A percentile compares a stretch with the other conserved stretches of the same genome.
phyloP scores from a whole-genome alignment of 2,113 vertebrate genomes.

The Malaclemys terrapin region DNA sequence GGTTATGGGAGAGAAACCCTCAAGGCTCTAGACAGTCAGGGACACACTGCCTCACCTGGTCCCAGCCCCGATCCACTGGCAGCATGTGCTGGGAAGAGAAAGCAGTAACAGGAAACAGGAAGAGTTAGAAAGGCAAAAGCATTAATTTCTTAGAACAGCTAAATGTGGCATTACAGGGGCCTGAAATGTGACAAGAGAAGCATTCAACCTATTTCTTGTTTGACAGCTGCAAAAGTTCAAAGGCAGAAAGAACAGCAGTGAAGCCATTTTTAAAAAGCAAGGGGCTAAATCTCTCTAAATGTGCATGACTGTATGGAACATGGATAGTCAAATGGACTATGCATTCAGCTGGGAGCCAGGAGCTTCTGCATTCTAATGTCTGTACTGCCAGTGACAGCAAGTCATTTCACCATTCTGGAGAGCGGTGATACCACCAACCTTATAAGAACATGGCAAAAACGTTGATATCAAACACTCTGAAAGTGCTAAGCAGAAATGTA shows the following conservation, averaged over 20 bases:
- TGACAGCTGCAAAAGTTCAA: constrained; percentile 3
- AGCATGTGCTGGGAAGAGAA: constrained; percentile 86
- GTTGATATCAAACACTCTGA: background rate
- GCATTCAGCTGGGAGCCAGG: background rate
- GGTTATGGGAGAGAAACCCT: background rate
- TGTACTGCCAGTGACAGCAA: background rate
- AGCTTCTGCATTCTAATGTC: background rate
- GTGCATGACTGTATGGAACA: background rate
- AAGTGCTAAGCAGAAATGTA: background rate
- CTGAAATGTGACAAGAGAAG: constrained; percentile 19
- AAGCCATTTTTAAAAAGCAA: background rate
- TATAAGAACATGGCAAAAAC: fast-evolving
- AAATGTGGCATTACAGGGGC: constrained; percentile 7
- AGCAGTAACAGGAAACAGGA: constrained; percentile 80
- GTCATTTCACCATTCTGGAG: background rate
- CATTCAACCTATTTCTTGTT: background rate
- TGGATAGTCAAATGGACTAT: background rate
- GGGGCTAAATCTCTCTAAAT: background rate
- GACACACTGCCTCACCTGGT: constrained; percentile 85
- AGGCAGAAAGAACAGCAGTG: background rate
- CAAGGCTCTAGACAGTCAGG: constrained; percentile 37
- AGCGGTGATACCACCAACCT: fast-evolving
- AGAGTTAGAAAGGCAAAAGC: constrained; percentile 62
- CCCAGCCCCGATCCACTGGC: constrained; percentile 84
- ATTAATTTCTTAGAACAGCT: constrained; percentile 47